Conservation (phyloP, 2,888 invertebrate genomes). For the Nephrotoma flavescens region DNA sequence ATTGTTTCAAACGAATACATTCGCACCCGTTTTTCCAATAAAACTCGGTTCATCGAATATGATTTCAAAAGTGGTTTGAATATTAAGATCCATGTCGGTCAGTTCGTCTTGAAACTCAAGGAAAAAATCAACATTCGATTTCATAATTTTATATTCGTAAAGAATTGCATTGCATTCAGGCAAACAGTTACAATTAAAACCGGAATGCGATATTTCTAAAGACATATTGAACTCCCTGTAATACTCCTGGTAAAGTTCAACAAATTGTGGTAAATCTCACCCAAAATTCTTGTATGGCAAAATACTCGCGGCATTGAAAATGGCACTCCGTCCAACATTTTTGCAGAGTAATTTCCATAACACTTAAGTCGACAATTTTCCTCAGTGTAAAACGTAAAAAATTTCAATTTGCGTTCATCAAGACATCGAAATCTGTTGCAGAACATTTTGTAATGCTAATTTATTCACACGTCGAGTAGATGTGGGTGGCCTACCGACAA, state of each 20-base stretch:
- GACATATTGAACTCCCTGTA: neutral
- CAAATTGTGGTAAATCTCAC: neutral
- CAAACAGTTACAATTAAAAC: neutral
- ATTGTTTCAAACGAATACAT: neutral
- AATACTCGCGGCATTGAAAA: conserved; percentile 14
- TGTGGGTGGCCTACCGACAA: no score
- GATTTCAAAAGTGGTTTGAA: neutral
- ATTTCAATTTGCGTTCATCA: neutral
- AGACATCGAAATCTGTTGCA: no score
- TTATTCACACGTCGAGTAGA: no score
- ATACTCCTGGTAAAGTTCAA: neutral
- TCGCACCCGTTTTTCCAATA: neutral
- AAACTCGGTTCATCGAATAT: neutral
- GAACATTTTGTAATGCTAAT: no score
- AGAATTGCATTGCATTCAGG: neutral
- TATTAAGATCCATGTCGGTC: neutral
- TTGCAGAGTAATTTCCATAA: neutral
- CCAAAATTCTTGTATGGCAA: neutral
- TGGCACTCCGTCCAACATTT: neutral
- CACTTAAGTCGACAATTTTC: neutral
- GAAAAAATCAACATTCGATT: neutral
- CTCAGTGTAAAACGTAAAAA: neutral
- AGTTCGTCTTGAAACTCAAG: neutral
- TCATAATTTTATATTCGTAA: neutral
- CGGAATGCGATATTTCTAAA: no score